Evolutionary conservation across 2,888 invertebrate genomes (phyloP).

Genomic region (Holacanthella duospinosa): DNA sequence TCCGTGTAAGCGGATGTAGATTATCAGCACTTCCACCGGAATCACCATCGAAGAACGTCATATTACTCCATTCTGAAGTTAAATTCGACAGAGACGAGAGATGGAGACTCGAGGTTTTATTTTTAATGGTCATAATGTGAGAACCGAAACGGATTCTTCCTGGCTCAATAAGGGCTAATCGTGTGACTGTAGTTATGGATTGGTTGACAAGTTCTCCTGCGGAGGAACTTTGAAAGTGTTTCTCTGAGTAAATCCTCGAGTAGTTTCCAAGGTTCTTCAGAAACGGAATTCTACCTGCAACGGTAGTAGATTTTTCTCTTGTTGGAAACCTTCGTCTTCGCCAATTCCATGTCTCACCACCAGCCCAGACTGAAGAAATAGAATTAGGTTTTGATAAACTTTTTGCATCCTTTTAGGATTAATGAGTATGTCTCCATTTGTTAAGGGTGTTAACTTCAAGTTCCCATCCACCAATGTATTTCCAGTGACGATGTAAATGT

Average conservation of each 20-base stretch:
- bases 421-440: too few species aligned
- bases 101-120: not conserved
- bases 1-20: slow-evolving; percentile 24
- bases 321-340: too few species aligned
- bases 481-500: too few species aligned
- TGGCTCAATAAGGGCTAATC: not conserved
- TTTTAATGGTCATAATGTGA: not conserved
- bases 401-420: too few species aligned
- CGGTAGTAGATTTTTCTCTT: too few species aligned
- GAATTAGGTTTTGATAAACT: too few species aligned
- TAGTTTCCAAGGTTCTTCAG: too few species aligned
- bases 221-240: not conserved
- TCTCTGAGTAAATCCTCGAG: not conserved
- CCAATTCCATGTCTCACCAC: too few species aligned
- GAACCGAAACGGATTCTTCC: not conserved
- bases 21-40: slow-evolving; percentile 26
- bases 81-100: not conserved
- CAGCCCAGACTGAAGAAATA: too few species aligned
- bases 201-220: not conserved
- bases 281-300: too few species aligned
- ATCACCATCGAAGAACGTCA: slow-evolving; percentile 27
- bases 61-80: slow-evolving; percentile 14
- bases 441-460: too few species aligned
- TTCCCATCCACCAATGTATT: too few species aligned
- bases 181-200: not conserved